These are phyloP conservation scores for Harpagoxenus sublaevis DNA, from an alignment of 2,888 invertebrate genomes.

Conservation along the genomic window DNA sequence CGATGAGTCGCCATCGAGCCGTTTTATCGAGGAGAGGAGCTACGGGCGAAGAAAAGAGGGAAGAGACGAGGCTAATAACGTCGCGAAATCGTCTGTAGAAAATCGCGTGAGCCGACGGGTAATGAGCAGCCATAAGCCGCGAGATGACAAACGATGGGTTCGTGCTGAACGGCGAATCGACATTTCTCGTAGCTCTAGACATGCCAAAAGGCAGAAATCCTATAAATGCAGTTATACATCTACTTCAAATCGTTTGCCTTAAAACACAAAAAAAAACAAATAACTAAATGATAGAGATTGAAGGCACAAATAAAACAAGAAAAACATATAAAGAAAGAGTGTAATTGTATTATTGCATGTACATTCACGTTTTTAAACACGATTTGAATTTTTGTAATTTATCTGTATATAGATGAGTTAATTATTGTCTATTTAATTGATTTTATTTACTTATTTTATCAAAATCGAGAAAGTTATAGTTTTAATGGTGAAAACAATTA, in stretches of 20 bases:
- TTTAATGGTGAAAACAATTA: neutral
- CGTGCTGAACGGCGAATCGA: neutral
- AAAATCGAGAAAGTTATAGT: neutral
- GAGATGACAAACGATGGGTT: slow-evolving; percentile 14
- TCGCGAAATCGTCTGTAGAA: slow-evolving; percentile 18
- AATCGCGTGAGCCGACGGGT: neutral
- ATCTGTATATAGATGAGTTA: neutral
- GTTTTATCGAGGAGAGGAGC: slow-evolving; percentile 11
- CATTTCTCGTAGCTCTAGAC: neutral
- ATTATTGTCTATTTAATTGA: neutral
- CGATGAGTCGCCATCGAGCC: slow-evolving; percentile 53
- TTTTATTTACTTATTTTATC: neutral
- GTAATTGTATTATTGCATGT: neutral
- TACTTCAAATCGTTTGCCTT: neutral
- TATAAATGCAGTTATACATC: neutral
- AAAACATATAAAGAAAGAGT: neutral
- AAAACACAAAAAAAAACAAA: neutral
- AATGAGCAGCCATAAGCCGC: slow-evolving; percentile 30
- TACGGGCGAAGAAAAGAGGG: neutral
- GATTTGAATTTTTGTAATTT: neutral
- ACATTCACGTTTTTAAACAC: neutral
- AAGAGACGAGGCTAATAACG: slow-evolving; percentile 13
- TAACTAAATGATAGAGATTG: neutral
- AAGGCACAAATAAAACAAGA: neutral
- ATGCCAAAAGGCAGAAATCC: neutral